A percentile compares a stretch with the other conserved stretches of the same genome.
These are phyloP conservation scores for Ormyrus rosae DNA, from an alignment of 2,888 invertebrate genomes.

Conservation along the genomic window DNA sequence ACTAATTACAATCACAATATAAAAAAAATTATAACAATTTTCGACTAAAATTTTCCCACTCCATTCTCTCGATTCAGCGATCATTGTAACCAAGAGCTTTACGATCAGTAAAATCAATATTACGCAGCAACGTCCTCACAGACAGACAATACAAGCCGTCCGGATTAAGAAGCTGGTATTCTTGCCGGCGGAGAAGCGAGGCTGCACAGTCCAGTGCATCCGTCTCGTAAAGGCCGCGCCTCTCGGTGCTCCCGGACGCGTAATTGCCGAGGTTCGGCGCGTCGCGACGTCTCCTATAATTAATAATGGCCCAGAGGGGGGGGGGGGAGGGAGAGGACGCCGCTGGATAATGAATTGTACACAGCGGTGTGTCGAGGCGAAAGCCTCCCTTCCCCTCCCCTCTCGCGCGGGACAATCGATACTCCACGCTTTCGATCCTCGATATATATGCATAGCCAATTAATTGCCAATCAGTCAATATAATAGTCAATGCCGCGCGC, in stretches of 20 bases:
- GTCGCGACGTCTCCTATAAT: slow-evolving; percentile 27
- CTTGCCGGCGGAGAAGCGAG: too few relatives aligned
- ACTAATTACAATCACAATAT: too few relatives aligned
- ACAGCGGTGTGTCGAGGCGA: slow-evolving; percentile 15
- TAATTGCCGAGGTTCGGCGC: slow-evolving; percentile 19
- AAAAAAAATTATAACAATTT: too few relatives aligned
- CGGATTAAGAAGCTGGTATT: too few relatives aligned
- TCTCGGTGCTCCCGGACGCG: neutral
- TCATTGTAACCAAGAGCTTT: too few relatives aligned
- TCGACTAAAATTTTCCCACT: too few relatives aligned
- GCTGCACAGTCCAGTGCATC: too few relatives aligned
- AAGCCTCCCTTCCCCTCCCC: neutral
- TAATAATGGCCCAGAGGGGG: slow-evolving; percentile 21
- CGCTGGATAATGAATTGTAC: slow-evolving; percentile 41
- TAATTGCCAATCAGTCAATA: slow-evolving; percentile 48
- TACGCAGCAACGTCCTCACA: too few relatives aligned
- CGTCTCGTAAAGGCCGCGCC: too few relatives aligned
- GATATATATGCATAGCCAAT: slow-evolving; percentile 28
- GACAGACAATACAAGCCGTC: too few relatives aligned
- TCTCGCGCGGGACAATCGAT: slow-evolving; percentile 23
- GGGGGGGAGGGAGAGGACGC: slow-evolving; percentile 1
- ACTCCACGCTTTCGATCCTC: neutral
- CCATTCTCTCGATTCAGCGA: too few relatives aligned
- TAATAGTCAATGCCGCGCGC: neutral
- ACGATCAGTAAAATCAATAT: too few relatives aligned